Evolutionary conservation across 1,140 invertebrate genomes (phyloP), one percentile per base, ranked within the genome.

Genomic region (Armadillidium nasatum): DNA sequence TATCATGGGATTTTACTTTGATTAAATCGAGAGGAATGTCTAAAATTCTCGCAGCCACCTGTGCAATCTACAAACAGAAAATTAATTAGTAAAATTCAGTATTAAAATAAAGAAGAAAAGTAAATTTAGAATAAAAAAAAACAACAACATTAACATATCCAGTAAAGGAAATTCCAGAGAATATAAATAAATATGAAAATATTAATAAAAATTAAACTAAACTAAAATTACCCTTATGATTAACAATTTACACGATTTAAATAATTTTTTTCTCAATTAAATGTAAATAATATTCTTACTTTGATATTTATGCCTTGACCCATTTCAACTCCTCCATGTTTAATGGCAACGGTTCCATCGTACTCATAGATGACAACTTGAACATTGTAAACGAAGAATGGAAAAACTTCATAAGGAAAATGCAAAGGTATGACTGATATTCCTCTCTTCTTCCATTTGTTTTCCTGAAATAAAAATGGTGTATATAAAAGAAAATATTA

Each of bases 21-120:
- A 94, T 84, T 83, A 88, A 87, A 0, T 90, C 87, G 69, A 94
- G 76, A 19, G 91, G 89, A 68, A 95, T 89, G 10, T 90, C 90
- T 4, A 95, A 83, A 0, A 87, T 88, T 82, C 91, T 87, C 0
- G 93, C 92, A 76, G 88, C 91, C 2, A 92, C 89, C 88, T 95
- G 93, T 19, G 90, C 89, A 10, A 89, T 88, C 90, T 93, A 76
- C 15, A 75, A 33, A 33, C 6, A 33, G n/a, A n/a, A n/a, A n/a
- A n/a, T n/a, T n/a, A n/a, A n/a, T n/a, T n/a, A n/a, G n/a, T n/a
- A n/a, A n/a, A n/a, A n/a, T n/a, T n/a, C n/a, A n/a, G n/a, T n/a
- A n/a, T n/a, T n/a, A n/a, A n/a, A n/a, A n/a, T n/a, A n/a, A n/a
- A n/a, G n/a, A n/a, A n/a, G n/a, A n/a, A n/a, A n/a, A n/a, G n/a